Conservation (phyloP, 2,797 vertebrate genomes). For the Syngnathus acus region DNA sequence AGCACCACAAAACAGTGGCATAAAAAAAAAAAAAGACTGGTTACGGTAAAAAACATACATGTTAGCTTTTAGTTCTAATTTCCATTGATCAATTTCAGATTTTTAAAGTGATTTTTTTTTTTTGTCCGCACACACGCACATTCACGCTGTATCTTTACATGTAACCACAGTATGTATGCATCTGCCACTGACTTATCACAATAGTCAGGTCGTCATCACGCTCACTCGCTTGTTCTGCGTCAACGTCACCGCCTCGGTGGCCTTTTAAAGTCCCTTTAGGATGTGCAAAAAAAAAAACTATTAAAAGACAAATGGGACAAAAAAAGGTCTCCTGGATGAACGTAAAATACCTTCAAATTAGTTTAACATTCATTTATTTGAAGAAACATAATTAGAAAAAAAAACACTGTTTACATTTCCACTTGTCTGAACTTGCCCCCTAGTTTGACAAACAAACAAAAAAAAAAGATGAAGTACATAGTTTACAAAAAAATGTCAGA, state of each 20-base stretch:
- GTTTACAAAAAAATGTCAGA: slow-evolving; percentile 13
- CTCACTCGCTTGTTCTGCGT: neutral
- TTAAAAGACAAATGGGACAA: neutral
- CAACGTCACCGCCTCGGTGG: neutral
- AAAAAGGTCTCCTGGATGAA: slow-evolving; percentile 20
- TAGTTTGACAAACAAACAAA: neutral
- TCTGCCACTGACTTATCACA: slow-evolving; percentile 26
- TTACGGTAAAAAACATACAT: slow-evolving; percentile 31
- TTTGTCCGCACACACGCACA: slow-evolving; percentile 21
- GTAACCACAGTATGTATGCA: slow-evolving; percentile 19
- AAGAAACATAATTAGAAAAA: slow-evolving; percentile 12
- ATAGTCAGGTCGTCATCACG: slow-evolving; percentile 56
- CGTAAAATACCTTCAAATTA: slow-evolving; percentile 37
- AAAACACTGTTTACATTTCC: slow-evolving; percentile 47
- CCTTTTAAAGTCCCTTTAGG: slow-evolving; percentile 1
- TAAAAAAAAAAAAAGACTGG: slow-evolving; percentile 11
- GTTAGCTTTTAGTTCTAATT: slow-evolving; percentile 26
- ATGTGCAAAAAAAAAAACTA: neutral
- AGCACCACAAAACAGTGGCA: slow-evolving; percentile 51
- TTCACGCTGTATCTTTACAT: slow-evolving; percentile 28
- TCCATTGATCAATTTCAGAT: slow-evolving; percentile 26
- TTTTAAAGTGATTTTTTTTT: neutral
- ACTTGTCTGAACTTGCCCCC: slow-evolving; percentile 19
- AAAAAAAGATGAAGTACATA: slow-evolving; percentile 19
- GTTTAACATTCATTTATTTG: slow-evolving; percentile 61